Conservation (phyloP, 1,140 invertebrate species). For the Pogonus chalceus region DNA sequence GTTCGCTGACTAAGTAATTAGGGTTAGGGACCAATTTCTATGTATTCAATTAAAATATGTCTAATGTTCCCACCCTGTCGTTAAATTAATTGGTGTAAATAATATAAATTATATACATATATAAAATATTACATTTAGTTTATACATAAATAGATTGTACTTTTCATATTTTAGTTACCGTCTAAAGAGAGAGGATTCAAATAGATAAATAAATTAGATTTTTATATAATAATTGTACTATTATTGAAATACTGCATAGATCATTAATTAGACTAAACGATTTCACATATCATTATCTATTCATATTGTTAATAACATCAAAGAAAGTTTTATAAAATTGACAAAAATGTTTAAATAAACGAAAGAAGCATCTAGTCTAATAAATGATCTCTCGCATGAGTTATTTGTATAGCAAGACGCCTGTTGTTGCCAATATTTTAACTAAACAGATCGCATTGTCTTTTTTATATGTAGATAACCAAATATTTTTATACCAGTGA, state of each 20-base stretch:
- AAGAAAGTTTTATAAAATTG: neutral
- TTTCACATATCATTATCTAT: neutral
- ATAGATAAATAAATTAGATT: neutral
- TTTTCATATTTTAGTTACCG: slow-evolving; percentile 5
- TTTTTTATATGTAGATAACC: neutral
- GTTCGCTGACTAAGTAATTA: neutral
- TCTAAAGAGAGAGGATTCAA: neutral
- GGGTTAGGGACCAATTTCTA: neutral
- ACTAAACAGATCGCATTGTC: neutral
- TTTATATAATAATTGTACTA: no score
- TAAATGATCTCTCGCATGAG: neutral
- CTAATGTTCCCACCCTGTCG: slow-evolving; percentile 1
- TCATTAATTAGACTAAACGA: slow-evolving; percentile 2
- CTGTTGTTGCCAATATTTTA: slow-evolving; percentile 1
- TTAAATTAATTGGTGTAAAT: neutral
- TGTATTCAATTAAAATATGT: neutral
- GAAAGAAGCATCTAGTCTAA: slow-evolving; percentile 1
- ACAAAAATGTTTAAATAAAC: neutral
- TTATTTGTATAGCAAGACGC: neutral
- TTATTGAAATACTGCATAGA: no score
- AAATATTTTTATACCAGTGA: slow-evolving; percentile 7
- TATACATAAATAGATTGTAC: neutral
- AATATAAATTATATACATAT: no score
- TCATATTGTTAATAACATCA: neutral
- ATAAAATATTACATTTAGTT: no score